These are phyloP conservation scores for Mnemiopsis leidyi DNA, from an alignment of 37 sponge, comb jelly and placozoan species.

Conservation along the genomic window DNA sequence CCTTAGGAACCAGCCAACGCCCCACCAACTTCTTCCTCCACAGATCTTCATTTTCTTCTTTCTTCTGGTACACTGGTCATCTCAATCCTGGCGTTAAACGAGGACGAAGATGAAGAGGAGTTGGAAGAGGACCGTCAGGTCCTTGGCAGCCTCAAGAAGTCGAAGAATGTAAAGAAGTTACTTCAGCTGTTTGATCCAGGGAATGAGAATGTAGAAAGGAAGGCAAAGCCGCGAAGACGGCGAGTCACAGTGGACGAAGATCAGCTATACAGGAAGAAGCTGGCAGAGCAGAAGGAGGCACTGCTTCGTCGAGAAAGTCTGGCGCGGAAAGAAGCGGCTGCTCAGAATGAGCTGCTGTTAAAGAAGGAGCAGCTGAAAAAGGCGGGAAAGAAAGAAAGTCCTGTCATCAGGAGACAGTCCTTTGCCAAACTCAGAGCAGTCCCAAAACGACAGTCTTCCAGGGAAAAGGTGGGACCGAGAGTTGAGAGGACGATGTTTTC, in stretches of 20 bases:
- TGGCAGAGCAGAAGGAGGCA: neutral
- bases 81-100: neutral
- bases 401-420: neutral
- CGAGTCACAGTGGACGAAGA: neutral
- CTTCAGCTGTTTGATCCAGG: neutral
- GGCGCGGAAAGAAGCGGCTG: neutral
- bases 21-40: neutral
- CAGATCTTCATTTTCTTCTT: too few relatives aligned
- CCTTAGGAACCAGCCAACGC: neutral
- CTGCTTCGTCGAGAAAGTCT: neutral
- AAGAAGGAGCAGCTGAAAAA: neutral
- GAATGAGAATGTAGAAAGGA: neutral
- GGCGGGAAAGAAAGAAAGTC: neutral
- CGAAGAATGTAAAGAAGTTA: neutral
- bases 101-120: neutral
- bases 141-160: neutral
- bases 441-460: neutral
- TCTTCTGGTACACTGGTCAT: neutral
- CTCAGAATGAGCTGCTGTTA: neutral
- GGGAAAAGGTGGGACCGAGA: neutral
- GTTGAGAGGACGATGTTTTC: neutral
- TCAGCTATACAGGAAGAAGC: neutral
- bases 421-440: neutral
- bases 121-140: neutral
- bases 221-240: neutral